Conservation (phyloP, 1,140 invertebrate genomes). For the Limonius californicus region DNA sequence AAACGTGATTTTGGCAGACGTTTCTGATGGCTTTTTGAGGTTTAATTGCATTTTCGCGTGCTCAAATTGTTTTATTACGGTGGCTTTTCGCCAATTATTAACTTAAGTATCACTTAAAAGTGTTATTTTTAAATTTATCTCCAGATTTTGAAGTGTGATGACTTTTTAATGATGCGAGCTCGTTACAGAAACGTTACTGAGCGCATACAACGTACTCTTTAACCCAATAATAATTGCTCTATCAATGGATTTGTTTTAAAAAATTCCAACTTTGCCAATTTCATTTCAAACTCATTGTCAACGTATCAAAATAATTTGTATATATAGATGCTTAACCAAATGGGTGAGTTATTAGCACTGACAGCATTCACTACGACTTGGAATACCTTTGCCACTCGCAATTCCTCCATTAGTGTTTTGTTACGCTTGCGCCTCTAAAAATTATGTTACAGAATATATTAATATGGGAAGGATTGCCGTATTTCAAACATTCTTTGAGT, state of each 20-base stretch:
- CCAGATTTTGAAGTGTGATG: constrained; percentile 12
- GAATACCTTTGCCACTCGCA: too few species aligned
- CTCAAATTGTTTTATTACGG: constrained; percentile 36
- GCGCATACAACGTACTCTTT: not conserved
- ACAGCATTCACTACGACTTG: too few species aligned
- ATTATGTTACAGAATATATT: too few species aligned
- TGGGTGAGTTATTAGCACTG: too few species aligned
- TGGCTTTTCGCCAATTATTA: constrained; percentile 37
- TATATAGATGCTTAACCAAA: too few species aligned
- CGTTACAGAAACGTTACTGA: not conserved
- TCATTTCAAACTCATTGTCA: too few species aligned
- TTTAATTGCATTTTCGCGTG: constrained; percentile 36
- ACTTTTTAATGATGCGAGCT: constrained; percentile 16
- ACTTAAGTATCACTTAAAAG: constrained; percentile 31
- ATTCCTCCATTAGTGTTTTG: too few species aligned
- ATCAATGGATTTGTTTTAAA: not conserved
- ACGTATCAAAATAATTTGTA: too few species aligned
- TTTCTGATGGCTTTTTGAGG: constrained; percentile 30
- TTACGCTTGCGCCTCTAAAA: too few species aligned
- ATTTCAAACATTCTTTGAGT: too few species aligned
- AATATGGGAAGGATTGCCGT: too few species aligned
- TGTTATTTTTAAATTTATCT: constrained; percentile 30
- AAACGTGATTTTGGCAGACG: constrained; percentile 29
- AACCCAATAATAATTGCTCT: not conserved
- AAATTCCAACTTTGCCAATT: too few species aligned